These are phyloP conservation scores for Hypsopygia costalis DNA, from an alignment of 2,888 invertebrate genomes.

Conservation along the genomic window DNA sequence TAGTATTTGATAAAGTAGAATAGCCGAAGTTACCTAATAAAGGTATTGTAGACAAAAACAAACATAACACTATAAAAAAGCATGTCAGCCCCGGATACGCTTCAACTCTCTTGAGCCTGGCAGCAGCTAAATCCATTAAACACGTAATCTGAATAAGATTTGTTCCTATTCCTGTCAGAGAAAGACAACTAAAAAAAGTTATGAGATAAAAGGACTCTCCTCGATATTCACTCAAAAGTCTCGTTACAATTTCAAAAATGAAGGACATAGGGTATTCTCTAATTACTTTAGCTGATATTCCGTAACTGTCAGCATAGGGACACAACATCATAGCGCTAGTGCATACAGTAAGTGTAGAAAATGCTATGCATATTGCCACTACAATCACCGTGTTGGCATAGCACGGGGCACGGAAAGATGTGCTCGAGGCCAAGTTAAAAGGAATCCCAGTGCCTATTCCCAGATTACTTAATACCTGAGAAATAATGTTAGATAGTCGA, in stretches of 20 bases:
- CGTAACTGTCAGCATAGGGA: slow-evolving; percentile 47
- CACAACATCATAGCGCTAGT: slow-evolving; percentile 52
- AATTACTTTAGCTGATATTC: slow-evolving; percentile 25
- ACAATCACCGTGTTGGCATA: slow-evolving; percentile 51
- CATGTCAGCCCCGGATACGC: slow-evolving; percentile 44
- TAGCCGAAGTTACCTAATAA: slow-evolving; percentile 39
- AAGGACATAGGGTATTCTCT: slow-evolving; percentile 31
- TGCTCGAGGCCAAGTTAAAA: slow-evolving; percentile 42
- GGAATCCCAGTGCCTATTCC: slow-evolving; percentile 51
- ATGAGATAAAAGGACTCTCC: slow-evolving; percentile 40
- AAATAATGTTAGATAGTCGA: slow-evolving; percentile 30
- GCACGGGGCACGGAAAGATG: slow-evolving; percentile 53
- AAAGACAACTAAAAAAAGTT: slow-evolving; percentile 37
- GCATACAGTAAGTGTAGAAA: slow-evolving; percentile 34
- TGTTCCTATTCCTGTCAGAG: slow-evolving; percentile 34
- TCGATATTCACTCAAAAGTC: slow-evolving; percentile 40
- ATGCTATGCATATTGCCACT: slow-evolving; percentile 31
- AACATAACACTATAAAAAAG: slow-evolving; percentile 22
- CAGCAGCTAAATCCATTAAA: slow-evolving; percentile 36
- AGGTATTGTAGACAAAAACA: slow-evolving; percentile 49
- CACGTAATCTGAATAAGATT: slow-evolving; percentile 37
- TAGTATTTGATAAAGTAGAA: slow-evolving; percentile 29
- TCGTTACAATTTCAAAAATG: slow-evolving; percentile 53
- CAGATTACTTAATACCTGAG: slow-evolving; percentile 38
- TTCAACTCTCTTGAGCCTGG: slow-evolving; percentile 28